phyloP scores from a whole-genome alignment of 2,113 vertebrate genomes.

The Neotoma lepida region DNA sequence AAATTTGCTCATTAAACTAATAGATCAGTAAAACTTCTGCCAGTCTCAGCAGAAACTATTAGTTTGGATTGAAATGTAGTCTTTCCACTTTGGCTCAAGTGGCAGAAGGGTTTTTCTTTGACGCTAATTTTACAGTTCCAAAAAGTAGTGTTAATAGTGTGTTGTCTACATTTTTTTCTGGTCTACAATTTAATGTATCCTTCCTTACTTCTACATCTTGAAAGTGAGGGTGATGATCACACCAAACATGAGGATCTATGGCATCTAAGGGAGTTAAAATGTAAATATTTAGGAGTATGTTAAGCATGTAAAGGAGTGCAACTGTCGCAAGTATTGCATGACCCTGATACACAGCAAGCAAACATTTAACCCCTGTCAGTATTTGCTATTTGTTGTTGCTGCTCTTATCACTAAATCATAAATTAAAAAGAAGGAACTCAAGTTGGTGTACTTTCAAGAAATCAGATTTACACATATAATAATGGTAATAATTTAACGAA shows the following conservation, averaged over 20 bases:
- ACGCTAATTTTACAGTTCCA: slow-evolving; percentile 33
- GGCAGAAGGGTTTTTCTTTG: neutral
- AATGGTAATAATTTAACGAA: slow-evolving; percentile 44
- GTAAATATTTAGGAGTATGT: slow-evolving; percentile 30
- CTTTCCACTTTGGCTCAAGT: slow-evolving; percentile 53
- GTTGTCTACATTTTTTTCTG: neutral
- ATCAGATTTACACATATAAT: neutral
- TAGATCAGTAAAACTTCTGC: slow-evolving; percentile 73
- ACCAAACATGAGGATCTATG: neutral
- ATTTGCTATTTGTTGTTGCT: slow-evolving; percentile 31
- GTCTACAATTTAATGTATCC: neutral
- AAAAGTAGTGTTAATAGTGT: neutral
- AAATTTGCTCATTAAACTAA: slow-evolving; percentile 77
- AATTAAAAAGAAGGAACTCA: slow-evolving; percentile 52
- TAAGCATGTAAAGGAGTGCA: neutral
- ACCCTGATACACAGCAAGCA: neutral
- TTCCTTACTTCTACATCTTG: neutral
- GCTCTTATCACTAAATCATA: neutral
- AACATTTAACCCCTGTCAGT: neutral
- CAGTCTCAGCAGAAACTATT: slow-evolving; percentile 69
- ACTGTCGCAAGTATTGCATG: neutral
- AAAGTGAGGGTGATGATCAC: neutral
- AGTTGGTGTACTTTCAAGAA: neutral
- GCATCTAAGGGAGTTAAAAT: neutral
- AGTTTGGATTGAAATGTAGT: slow-evolving; percentile 72